These are phyloP conservation scores for Zoanthus gigantus DNA, from an alignment of 92 coral and sea anemone species.

Conservation along the genomic window DNA sequence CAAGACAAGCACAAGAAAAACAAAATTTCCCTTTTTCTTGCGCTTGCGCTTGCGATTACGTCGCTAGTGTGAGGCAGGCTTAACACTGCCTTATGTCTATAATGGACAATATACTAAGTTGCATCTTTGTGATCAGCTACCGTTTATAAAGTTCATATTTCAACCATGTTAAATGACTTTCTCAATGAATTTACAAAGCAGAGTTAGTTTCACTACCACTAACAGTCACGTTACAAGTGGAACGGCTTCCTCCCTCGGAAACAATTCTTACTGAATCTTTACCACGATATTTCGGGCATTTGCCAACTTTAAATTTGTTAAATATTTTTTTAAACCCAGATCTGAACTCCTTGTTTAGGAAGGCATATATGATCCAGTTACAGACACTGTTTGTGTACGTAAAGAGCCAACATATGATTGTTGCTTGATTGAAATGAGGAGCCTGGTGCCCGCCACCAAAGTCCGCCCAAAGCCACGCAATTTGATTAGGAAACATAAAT, in stretches of 20 bases:
- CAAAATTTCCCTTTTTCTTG: no score
- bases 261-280: background rate
- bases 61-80: no score
- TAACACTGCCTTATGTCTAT: no score
- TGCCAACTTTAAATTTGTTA: background rate
- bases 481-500: slow-evolving; percentile 88
- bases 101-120: no score
- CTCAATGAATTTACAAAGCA: background rate
- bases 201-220: slow-evolving; percentile 22
- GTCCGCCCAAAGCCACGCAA: slow-evolving; percentile 87
- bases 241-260: background rate
- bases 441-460: slow-evolving; percentile 67
- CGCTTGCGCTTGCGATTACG: no score
- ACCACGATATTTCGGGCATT: background rate
- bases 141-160: background rate
- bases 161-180: background rate
- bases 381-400: slow-evolving; percentile 84
- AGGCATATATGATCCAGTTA: slow-evolving; percentile 79
- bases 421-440: slow-evolving; percentile 57
- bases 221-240: background rate
- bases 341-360: slow-evolving; percentile 74
- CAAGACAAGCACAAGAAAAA: no score
- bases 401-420: slow-evolving; percentile 87
- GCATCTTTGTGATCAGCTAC: background rate
- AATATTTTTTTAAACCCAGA: slow-evolving; percentile 61